Conservation (phyloP, 2,888 invertebrate genomes). For the Pegoplata infirma region DNA sequence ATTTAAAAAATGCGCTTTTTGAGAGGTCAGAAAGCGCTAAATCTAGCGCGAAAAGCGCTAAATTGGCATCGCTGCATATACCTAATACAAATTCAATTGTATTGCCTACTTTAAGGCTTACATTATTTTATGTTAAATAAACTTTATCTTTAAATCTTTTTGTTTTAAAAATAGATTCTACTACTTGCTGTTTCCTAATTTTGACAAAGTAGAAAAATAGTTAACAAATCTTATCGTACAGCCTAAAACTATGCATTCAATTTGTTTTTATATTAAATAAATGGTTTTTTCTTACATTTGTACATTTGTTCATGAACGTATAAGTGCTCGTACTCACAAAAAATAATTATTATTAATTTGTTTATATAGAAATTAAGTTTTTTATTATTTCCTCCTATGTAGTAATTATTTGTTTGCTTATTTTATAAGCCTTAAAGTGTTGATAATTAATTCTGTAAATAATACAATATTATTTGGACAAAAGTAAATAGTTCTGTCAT, state of each 20-base stretch:
- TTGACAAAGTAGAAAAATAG: too few relatives aligned
- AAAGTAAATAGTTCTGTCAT: too few relatives aligned
- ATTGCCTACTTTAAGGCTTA: slow-evolving; percentile 54
- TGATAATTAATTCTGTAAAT: background rate
- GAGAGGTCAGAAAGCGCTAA: too few relatives aligned
- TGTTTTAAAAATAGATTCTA: background rate
- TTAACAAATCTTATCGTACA: too few relatives aligned
- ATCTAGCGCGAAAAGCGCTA: too few relatives aligned
- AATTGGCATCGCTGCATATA: too few relatives aligned
- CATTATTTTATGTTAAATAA: background rate
- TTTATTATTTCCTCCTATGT: too few relatives aligned
- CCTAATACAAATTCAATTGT: slow-evolving; percentile 16
- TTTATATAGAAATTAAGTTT: background rate
- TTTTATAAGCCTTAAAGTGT: background rate
- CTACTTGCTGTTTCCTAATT: background rate
- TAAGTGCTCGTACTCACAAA: too few relatives aligned
- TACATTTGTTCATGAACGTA: too few relatives aligned
- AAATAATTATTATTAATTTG: background rate
- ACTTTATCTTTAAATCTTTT: background rate
- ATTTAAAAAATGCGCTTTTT: too few relatives aligned
- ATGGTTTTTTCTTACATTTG: too few relatives aligned
- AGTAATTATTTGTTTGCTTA: background rate
- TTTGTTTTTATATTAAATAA: slow-evolving; percentile 1
- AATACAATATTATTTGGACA: too few relatives aligned
- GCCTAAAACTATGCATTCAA: slow-evolving; percentile 10